Percentiles rank a stretch among this genome's conserved stretches.
phyloP scores from a whole-genome alignment of 2,797 vertebrate genomes.

The Typhlichthys eigenmanni region DNA sequence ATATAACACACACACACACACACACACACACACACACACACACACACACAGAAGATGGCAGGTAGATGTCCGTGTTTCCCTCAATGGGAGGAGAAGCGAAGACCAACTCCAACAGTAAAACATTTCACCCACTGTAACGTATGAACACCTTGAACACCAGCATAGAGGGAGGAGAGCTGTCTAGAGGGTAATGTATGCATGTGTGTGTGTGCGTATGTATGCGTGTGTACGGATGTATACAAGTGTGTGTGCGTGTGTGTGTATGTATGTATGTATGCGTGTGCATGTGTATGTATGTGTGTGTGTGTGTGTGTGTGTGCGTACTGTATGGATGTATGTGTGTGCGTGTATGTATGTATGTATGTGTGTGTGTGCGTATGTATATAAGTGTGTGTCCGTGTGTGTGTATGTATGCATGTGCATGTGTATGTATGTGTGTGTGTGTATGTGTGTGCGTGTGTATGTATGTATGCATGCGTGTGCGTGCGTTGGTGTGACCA shows the following conservation, averaged over 20 bases:
- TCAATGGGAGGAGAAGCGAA: background rate
- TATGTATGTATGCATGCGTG: background rate
- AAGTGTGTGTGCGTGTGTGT: too few species aligned
- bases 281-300: conserved; percentile 11
- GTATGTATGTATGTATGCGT: too few species aligned
- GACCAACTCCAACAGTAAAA: conserved; percentile 2
- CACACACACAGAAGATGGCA: conserved; percentile 34
- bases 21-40: conserved; percentile 28
- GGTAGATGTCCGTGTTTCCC: conserved; percentile 13
- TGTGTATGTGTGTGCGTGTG: background rate
- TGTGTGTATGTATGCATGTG: background rate
- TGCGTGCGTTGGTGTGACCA: background rate
- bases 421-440: conserved; percentile 13
- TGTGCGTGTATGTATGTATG: background rate
- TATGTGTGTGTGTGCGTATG: background rate
- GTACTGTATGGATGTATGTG: background rate
- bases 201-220: background rate
- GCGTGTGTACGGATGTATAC: too few species aligned
- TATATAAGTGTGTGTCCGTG: too few species aligned
- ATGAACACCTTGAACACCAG: conserved; percentile 17
- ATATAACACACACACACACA: background rate
- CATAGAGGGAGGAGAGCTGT: conserved; percentile 9
- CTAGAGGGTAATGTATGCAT: background rate
- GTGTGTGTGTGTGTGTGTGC: background rate
- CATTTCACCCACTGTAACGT: conserved; percentile 19